Evolutionary conservation across 2,888 invertebrate species (phyloP).

Genomic region (Flexamia atlantica): DNA sequence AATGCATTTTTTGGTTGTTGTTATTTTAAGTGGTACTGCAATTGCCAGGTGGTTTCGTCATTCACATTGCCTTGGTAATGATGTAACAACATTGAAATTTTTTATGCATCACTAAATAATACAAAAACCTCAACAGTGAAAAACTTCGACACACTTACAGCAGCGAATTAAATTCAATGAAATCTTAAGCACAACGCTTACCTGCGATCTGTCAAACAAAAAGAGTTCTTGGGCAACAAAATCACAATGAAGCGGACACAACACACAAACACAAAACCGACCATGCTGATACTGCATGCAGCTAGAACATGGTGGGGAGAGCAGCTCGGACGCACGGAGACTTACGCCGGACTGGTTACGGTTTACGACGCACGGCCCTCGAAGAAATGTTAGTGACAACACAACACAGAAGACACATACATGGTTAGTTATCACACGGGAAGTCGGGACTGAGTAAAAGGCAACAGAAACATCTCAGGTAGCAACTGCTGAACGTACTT

Average conservation of each 20-base stretch:
- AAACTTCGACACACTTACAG: too few relatives aligned
- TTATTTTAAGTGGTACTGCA: too few relatives aligned
- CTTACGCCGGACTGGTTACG: constrained; percentile 14
- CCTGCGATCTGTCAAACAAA: not conserved
- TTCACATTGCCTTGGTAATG: too few relatives aligned
- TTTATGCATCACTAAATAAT: too few relatives aligned
- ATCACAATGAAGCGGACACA: not conserved
- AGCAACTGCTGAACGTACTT: constrained; percentile 35
- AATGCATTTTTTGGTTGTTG: too few relatives aligned
- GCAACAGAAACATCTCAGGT: not conserved
- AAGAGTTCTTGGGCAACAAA: not conserved
- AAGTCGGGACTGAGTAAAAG: not conserved
- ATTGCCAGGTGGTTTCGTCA: too few relatives aligned
- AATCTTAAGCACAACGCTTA: not conserved
- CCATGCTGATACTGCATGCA: constrained; percentile 31
- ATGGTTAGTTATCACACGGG: constrained; percentile 38
- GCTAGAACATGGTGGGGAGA: not conserved
- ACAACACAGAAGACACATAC: constrained; percentile 37
- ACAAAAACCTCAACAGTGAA: too few relatives aligned
- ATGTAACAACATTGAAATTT: too few relatives aligned
- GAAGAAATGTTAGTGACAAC: constrained; percentile 37
- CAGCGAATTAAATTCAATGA: not conserved
- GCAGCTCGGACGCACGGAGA: not conserved
- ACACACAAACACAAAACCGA: too few relatives aligned
- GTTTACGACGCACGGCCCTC: not conserved